Evolutionary conservation across 2,888 invertebrate genomes (phyloP), one percentile per base, ranked within the genome.

Genomic region (Luperina testacea): DNA sequence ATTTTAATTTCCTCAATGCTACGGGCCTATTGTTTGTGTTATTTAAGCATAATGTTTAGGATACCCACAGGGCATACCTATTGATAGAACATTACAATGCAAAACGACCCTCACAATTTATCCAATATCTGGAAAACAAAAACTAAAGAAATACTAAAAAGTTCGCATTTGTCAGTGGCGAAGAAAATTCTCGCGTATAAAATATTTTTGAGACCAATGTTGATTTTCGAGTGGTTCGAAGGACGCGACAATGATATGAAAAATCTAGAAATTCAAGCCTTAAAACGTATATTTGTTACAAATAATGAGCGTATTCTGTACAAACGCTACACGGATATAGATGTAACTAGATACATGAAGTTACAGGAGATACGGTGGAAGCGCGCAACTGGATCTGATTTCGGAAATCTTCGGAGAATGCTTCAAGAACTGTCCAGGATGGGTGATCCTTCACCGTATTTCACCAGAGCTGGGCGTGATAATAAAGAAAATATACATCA

Each of bases 131-230:
- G 89, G 89, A 20, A 24, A 17, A 27, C 8, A 64, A 88, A 82
- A 84, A 89, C 71, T 59, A 75, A 89, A 24, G 77, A 90, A 75
- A 84, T 93, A 77, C 83, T 93, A 5, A 88, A 89, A 74, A 82
- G 75, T 63, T 78, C 87, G 5, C 81, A 83, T 45, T 79, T 91
- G 88, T 85, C 89, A 11, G 65, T 69, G 32, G 84, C 89, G 32
- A 70, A 78, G 71, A 93, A 94, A 87, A 75, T 94, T 51, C 85
- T 94, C 0, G 91, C 92, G 0, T 94, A 95, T 61, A 95, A 94
- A 89, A 83, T 94, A 77, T 93, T 93, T 82, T 75, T 94, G 63
- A 91, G 94, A 78, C 95, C 94, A 24, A 78, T 94, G 57, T 84
- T 95, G 17, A 84, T 94, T 70, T 90, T 90, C 64, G 75, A 90